A percentile compares a stretch with the other conserved stretches of the same genome.
Evolutionary conservation across 2,797 vertebrate genomes (phyloP).

Genomic region (Sardinella longiceps): DNA sequence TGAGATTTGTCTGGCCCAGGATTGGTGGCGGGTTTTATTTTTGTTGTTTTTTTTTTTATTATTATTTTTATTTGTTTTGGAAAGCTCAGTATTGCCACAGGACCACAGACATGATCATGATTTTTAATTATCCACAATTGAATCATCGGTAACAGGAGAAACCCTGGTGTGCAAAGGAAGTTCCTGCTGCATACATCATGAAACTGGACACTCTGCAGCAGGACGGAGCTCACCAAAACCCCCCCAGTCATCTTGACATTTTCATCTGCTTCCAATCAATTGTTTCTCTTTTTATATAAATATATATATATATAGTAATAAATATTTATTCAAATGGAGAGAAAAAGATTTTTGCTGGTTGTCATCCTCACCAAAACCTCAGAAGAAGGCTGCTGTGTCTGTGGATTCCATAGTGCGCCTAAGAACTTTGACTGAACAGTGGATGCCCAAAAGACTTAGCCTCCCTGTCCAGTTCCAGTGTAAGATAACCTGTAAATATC

Average conservation of each 20-base stretch:
- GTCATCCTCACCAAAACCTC: constrained; percentile 18
- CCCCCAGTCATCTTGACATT: constrained; percentile 53
- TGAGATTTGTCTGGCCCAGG: background rate
- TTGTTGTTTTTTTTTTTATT: background rate
- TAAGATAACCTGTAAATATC: constrained; percentile 90
- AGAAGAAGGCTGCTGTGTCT: constrained; percentile 17
- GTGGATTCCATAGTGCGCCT: background rate
- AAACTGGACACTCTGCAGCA: constrained; percentile 23
- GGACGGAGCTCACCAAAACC: constrained; percentile 1
- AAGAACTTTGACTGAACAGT: background rate
- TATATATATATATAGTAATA: background rate
- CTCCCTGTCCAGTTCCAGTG: constrained; percentile 87
- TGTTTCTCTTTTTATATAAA: background rate
- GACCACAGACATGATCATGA: constrained; percentile 31
- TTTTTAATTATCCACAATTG: constrained; percentile 51
- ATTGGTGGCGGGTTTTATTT: background rate
- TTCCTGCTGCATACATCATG: constrained; percentile 7
- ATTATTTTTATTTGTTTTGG: background rate
- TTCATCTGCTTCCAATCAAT: background rate
- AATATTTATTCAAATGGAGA: constrained; percentile 50
- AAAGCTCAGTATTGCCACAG: constrained; percentile 15
- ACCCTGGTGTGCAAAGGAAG: background rate
- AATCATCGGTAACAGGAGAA: constrained; percentile 58
- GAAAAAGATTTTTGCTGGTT: background rate
- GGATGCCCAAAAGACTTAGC: constrained; percentile 9